Percentiles rank a stretch among this genome's conserved stretches.
Conservation (phyloP, 2,113 vertebrate genomes). For the Clarias gariepinus region DNA sequence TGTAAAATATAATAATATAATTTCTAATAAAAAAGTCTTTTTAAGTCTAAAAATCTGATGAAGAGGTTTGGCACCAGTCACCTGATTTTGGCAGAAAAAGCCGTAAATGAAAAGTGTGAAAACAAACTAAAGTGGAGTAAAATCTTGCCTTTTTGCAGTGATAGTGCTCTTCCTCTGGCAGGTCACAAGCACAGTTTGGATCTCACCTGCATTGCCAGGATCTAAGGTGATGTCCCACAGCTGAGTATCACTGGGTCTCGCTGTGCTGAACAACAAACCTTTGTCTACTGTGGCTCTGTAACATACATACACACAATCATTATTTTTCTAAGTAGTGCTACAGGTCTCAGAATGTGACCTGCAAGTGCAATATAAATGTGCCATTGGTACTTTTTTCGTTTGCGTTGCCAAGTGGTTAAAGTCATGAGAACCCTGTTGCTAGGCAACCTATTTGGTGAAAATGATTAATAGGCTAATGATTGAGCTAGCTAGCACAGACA, state of each 20-base stretch:
- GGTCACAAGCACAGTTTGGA: conserved; percentile 74
- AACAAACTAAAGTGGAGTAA: neutral
- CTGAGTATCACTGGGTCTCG: conserved; percentile 79
- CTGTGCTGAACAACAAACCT: conserved; percentile 76
- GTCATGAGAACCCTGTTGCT: neutral
- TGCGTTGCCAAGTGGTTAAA: neutral
- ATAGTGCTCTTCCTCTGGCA: conserved; percentile 77
- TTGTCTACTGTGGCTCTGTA: conserved; percentile 81
- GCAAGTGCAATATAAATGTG: neutral
- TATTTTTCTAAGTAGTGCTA: neutral
- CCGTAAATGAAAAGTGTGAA: neutral
- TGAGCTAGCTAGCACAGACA: neutral
- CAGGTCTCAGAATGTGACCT: neutral
- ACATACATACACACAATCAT: conserved; percentile 19
- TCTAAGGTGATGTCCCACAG: conserved; percentile 81
- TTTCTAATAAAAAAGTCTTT: neutral
- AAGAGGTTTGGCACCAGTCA: neutral
- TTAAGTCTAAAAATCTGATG: neutral
- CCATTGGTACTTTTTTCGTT: neutral
- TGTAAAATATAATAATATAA: neutral
- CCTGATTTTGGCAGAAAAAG: neutral
- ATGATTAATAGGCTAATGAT: neutral
- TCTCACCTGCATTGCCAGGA: conserved; percentile 59
- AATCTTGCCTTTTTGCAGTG: conserved; percentile 75
- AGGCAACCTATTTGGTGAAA: neutral